A percentile compares a stretch with the other conserved stretches of the same genome.
These are phyloP conservation scores for Anthoptus insignis DNA, from an alignment of 2,888 invertebrate species.

Conservation along the genomic window DNA sequence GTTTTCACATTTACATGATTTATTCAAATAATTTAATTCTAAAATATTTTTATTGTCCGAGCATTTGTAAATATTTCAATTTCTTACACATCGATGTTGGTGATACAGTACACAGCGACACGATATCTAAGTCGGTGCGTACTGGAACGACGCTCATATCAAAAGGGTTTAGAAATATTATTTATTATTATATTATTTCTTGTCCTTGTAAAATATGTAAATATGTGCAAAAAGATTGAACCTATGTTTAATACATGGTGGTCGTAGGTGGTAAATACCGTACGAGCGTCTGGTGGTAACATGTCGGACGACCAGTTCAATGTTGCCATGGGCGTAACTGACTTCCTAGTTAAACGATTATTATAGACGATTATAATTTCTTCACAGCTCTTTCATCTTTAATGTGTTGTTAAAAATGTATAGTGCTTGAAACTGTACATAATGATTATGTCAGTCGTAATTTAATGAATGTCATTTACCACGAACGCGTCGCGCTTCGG, in stretches of 20 bases:
- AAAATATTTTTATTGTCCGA: slow-evolving; percentile 16
- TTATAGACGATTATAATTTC: slow-evolving; percentile 16
- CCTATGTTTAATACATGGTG: slow-evolving; percentile 54
- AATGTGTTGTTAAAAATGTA: slow-evolving; percentile 35
- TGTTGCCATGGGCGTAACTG: slow-evolving; percentile 8
- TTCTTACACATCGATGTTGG: slow-evolving; percentile 24
- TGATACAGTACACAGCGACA: slow-evolving; percentile 15
- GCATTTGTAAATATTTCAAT: slow-evolving; percentile 28
- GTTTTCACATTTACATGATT: slow-evolving; percentile 15
- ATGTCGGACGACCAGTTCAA: neutral
- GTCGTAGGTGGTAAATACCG: slow-evolving; percentile 8
- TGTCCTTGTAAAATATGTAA: slow-evolving; percentile 84
- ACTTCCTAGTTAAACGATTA: slow-evolving; percentile 11
- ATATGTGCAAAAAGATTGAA: slow-evolving; percentile 73
- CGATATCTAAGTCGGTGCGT: slow-evolving; percentile 34
- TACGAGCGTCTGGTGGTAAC: slow-evolving; percentile 9
- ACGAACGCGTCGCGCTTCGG: neutral
- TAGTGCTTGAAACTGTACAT: slow-evolving; percentile 24
- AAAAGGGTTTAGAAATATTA: slow-evolving; percentile 78
- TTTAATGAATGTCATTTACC: slow-evolving; percentile 4
- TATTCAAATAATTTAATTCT: slow-evolving; percentile 20
- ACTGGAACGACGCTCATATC: slow-evolving; percentile 81
- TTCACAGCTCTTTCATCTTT: slow-evolving; percentile 36
- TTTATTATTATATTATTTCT: slow-evolving; percentile 80
- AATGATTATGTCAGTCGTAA: slow-evolving; percentile 9